These are phyloP conservation scores for Cyclophora albipunctata DNA, from an alignment of 2,888 invertebrate species.

Conservation along the genomic window DNA sequence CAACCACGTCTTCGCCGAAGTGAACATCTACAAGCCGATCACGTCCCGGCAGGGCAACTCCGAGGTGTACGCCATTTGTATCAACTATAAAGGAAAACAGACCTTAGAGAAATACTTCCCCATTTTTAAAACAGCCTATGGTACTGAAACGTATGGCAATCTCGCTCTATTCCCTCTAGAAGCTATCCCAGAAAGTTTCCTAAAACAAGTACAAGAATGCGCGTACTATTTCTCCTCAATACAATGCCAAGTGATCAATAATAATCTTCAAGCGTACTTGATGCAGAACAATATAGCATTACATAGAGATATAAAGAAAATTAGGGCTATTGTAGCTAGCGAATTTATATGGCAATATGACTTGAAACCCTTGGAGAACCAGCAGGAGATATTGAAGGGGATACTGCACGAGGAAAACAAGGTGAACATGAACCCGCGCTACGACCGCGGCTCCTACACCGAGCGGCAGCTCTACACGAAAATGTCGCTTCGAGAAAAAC, in stretches of 20 bases:
- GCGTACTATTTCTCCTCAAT: slow-evolving; percentile 79
- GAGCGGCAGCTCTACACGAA: slow-evolving; percentile 67
- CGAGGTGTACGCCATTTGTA: slow-evolving; percentile 90
- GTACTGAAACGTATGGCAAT: slow-evolving; percentile 45
- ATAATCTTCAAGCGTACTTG: slow-evolving; percentile 79
- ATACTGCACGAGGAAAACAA: slow-evolving; percentile 58
- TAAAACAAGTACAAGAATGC: slow-evolving; percentile 79
- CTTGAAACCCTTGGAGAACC: slow-evolving; percentile 63
- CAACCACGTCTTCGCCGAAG: slow-evolving; percentile 81
- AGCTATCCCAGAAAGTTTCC: slow-evolving; percentile 77
- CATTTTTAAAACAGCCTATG: slow-evolving; percentile 60
- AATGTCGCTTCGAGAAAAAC: slow-evolving; percentile 63
- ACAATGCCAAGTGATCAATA: slow-evolving; percentile 80
- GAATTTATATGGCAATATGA: slow-evolving; percentile 77
- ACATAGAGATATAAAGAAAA: slow-evolving; percentile 57
- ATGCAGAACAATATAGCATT: slow-evolving; percentile 56
- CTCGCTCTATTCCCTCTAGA: slow-evolving; percentile 76
- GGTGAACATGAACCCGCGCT: slow-evolving; percentile 61
- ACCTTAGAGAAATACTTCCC: slow-evolving; percentile 54
- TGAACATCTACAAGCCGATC: slow-evolving; percentile 89
- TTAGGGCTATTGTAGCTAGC: slow-evolving; percentile 68
- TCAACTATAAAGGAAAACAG: slow-evolving; percentile 72
- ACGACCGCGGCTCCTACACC: slow-evolving; percentile 74
- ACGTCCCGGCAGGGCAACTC: slow-evolving; percentile 97
- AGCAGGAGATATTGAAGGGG: slow-evolving; percentile 66